These are phyloP conservation scores for Chiloscyllium plagiosum DNA, from an alignment of 2,113 vertebrate species.

Conservation along the genomic window DNA sequence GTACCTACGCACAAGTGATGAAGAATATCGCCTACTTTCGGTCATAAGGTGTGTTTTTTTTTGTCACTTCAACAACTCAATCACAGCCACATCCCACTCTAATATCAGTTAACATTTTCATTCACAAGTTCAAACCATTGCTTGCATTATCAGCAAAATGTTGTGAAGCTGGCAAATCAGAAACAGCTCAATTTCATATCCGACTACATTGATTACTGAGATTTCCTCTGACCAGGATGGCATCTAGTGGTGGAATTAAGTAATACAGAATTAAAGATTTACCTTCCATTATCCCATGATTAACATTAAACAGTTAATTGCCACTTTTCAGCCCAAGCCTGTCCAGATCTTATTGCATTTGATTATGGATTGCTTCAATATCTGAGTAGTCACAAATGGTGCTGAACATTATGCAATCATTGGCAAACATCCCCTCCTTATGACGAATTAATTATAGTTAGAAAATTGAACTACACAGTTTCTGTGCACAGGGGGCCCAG, in stretches of 20 bases:
- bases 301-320: background rate
- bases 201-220: background rate
- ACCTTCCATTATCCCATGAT: background rate
- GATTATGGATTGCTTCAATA: too few relatives aligned
- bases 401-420: too few relatives aligned
- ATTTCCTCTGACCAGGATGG: background rate
- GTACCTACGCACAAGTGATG: background rate
- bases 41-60: background rate
- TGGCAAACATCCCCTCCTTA: too few relatives aligned
- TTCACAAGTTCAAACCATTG: background rate
- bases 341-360: too few relatives aligned
- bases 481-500: too few relatives aligned
- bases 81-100: background rate
- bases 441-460: too few relatives aligned
- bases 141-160: background rate
- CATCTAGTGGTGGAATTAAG: background rate
- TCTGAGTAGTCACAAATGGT: too few relatives aligned
- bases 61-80: background rate
- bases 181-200: background rate
- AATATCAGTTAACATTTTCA: background rate
- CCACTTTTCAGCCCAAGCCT: background rate
- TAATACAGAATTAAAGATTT: background rate
- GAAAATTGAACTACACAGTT: too few relatives aligned
- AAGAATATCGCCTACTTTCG: background rate
- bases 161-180: background rate